Base-by-base conservation (phyloP, 1,140 invertebrate genomes). In the Calosoma granatense region DNA sequence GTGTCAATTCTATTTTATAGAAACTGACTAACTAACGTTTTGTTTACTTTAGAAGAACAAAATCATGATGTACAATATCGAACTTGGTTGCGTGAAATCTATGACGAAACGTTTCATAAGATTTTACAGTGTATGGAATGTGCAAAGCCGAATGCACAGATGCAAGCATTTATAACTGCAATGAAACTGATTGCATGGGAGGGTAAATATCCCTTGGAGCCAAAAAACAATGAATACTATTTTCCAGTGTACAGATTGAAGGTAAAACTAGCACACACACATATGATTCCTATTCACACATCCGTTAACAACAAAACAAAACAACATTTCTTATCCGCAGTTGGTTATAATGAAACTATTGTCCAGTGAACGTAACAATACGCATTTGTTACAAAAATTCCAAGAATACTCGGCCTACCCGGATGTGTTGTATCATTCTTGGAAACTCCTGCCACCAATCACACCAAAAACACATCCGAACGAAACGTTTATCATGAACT, bases 401-500 rank as follows among this genome's bases (percentile, higher is more conserved):
- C 75, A 82, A 64, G 81, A 86, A 66, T 83, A 81, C 65, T 65
- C 79, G 11, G 67, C 74, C 14, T 82, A 80, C 65, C 74, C 81
- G 59, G 86, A 89, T 67, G 74, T 86, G 21, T 61, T 83, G 14
- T 80, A 80, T 61, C 73, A 76, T 58, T 71, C 76, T 2, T 82
- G 83, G 73, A 77, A 78, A 64, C 64, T 80, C 19, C 66, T 83
- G 60, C 75, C 74, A 2, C 69, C 72, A n/a, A 55, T 83, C 22
- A 77, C 76, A 30, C 72, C 74, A 6, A 78, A 80, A 65, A 73
- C 70, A 17, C 77, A 81, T 43, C 79, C 81, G 22, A 79, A 76
- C 52, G 76, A 81, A 60, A 67, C 74, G 39, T 86, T 84, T 65
- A 81, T 87, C 56, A 75, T 81, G 57, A 90, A 88, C 71, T 82